phyloP scores from a whole-genome alignment of 2,888 invertebrate species.

The Thecocarcelia acutangulata region DNA sequence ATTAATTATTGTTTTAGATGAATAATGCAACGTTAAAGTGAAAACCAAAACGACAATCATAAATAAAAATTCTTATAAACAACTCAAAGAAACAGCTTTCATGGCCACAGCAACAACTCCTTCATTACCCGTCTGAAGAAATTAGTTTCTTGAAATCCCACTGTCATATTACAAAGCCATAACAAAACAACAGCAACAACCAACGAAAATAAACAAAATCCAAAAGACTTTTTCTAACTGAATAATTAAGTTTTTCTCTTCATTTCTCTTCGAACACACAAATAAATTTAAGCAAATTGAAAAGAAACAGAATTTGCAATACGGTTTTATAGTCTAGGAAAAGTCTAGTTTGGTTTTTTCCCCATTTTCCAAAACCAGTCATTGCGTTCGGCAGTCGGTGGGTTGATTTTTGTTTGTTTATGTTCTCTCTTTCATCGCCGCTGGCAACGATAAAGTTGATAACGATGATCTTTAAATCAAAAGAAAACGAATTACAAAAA shows the following conservation, averaged over 20 bases:
- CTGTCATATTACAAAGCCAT: slow-evolving; percentile 60
- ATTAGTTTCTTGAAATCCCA: slow-evolving; percentile 57
- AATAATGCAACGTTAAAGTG: slow-evolving; percentile 28
- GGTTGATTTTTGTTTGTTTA: slow-evolving; percentile 3
- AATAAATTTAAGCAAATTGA: slow-evolving; percentile 34
- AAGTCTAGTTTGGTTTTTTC: slow-evolving; percentile 61
- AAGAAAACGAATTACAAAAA: slow-evolving; percentile 67
- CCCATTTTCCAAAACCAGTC: slow-evolving; percentile 55
- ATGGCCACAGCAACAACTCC: slow-evolving; percentile 25
- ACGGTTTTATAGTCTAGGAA: slow-evolving; percentile 59
- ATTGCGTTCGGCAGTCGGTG: not conserved
- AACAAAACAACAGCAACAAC: slow-evolving; percentile 4
- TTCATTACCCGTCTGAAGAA: slow-evolving; percentile 34
- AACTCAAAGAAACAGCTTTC: slow-evolving; percentile 24
- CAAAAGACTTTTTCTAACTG: slow-evolving; percentile 21
- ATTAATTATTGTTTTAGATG: slow-evolving; percentile 39
- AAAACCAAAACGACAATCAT: slow-evolving; percentile 51
- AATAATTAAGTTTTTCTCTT: slow-evolving; percentile 6
- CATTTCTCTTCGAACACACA: slow-evolving; percentile 28
- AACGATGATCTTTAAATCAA: slow-evolving; percentile 25
- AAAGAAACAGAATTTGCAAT: slow-evolving; percentile 15
- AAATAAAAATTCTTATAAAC: slow-evolving; percentile 39
- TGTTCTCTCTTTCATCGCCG: slow-evolving; percentile 7
- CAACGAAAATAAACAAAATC: slow-evolving; percentile 5
- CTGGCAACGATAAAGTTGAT: slow-evolving; percentile 22